Base-by-base conservation (phyloP, 2,888 invertebrate species). In the Actias luna region DNA sequence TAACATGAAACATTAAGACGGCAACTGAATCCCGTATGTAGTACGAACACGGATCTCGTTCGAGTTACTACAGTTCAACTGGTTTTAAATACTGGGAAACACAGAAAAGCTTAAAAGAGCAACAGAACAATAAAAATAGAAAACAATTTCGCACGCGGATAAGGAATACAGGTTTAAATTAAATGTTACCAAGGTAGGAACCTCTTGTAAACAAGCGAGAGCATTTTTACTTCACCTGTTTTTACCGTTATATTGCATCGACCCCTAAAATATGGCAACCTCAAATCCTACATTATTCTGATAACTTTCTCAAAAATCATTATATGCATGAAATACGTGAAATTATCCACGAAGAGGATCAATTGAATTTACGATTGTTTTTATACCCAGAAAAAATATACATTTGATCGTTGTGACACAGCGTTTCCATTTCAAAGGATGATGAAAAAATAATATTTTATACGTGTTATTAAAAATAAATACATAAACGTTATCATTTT, bases 221-320 rank as follows among this genome's bases (percentile, higher is more conserved):
- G 42, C 46, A 46, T 58, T 61, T 75, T 77, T 69, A 75, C 74
- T 69, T 78, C 79, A 79, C 79, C 74, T 73, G 80, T 74, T 73
- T 81, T 76, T 73, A 86, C 87, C 85, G 87, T 87, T 85, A 80
- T 66, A 72, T 69, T 73, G 77, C 75, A 82, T 79, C 77, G 81
- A 73, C 80, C 79, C 82, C 83, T 85, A 87, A 89, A 87, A 85
- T 87, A 87, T 85, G 74, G 83, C 85, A 88, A 81, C 88, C 88
- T 83, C 83, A 69, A 88, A 84, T 78, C 83, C 88, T 79, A 88
- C 88, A 84, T 87, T 79, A 75, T 75, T 78, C 79, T 77, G 78
- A 83, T 80, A 82, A 86, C 88, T 88, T 88, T 88, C 88, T 78
- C 82, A 67, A 69, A 63, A 67, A 67, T 59, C 60, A 73, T 69